Evolutionary conservation across 2,888 invertebrate genomes (phyloP).

Genomic region (Embidobia sp.): DNA sequence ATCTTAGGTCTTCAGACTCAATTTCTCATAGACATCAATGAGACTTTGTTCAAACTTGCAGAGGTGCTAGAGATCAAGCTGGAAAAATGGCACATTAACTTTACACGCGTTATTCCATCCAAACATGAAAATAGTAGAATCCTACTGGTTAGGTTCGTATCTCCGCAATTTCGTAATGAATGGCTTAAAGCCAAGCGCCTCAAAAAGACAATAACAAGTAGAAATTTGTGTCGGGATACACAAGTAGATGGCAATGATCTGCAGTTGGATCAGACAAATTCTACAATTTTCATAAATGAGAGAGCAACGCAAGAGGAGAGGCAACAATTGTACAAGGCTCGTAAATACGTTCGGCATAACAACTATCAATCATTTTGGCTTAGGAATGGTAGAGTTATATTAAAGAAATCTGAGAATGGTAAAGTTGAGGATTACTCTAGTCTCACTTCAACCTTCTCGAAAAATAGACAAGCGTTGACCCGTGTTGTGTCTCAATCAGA

Average conservation of each 20-base stretch:
- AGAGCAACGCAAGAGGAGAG: background rate
- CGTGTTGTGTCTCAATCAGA: too few relatives aligned
- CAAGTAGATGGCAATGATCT: too few relatives aligned
- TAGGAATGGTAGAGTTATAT: background rate
- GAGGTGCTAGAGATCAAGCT: background rate
- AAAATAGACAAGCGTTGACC: too few relatives aligned
- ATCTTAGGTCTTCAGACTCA: background rate
- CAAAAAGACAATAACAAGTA: too few relatives aligned
- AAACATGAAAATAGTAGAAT: background rate
- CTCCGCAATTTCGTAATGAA: background rate
- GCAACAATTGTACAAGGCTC: background rate
- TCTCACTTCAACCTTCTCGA: too few relatives aligned
- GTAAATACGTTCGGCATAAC: background rate
- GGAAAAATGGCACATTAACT: background rate
- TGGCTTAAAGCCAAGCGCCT: constrained; percentile 1
- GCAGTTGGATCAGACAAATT: background rate
- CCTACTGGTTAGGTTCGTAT: background rate
- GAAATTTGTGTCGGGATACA: too few relatives aligned
- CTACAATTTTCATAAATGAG: background rate
- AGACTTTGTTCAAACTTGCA: background rate
- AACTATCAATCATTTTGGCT: background rate
- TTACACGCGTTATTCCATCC: background rate
- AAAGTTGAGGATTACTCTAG: background rate
- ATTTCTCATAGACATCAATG: background rate
- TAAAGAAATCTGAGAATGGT: background rate